Conservation (phyloP, 2,113 vertebrate species). For the Bungarus multicinctus region DNA sequence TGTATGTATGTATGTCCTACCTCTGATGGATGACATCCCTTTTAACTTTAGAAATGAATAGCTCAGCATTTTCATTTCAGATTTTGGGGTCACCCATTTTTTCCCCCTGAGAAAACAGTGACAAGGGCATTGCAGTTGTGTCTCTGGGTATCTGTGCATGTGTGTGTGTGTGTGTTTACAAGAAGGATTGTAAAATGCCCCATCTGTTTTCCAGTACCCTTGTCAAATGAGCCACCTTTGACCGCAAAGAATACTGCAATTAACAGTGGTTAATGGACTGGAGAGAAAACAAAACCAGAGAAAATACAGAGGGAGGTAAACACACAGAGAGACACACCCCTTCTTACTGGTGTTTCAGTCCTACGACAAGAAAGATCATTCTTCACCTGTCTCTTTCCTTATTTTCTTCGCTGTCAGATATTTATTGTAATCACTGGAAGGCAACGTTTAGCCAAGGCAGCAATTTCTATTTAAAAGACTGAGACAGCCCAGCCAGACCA, state of each 20-base stretch:
- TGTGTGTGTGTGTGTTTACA: neutral
- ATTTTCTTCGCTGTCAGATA: conserved; percentile 56
- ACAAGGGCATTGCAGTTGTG: neutral
- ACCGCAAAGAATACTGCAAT: conserved; percentile 56
- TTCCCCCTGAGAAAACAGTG: neutral
- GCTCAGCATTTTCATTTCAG: neutral
- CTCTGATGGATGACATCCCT: conserved; percentile 31
- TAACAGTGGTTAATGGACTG: conserved; percentile 60
- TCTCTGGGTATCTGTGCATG: neutral
- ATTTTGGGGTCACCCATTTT: conserved; percentile 16
- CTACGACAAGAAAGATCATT: conserved; percentile 50
- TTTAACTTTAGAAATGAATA: conserved; percentile 27
- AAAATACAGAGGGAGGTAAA: too few relatives aligned
- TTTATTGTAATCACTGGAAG: conserved; percentile 67
- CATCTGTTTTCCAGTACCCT: conserved; percentile 47
- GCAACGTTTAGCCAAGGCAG: conserved; percentile 54
- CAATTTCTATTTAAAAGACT: conserved; percentile 64
- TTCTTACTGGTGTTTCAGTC: conserved; percentile 24
- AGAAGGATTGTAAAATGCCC: conserved; percentile 44
- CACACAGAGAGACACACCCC: too few relatives aligned
- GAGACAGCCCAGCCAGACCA: conserved; percentile 47
- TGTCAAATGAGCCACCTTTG: conserved; percentile 51
- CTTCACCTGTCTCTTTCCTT: conserved; percentile 47
- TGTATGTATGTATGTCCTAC: too few relatives aligned
- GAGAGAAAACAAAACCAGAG: neutral